These are phyloP conservation scores for Tigriopus californicus DNA, from an alignment of 2,888 invertebrate genomes.

Conservation along the genomic window DNA sequence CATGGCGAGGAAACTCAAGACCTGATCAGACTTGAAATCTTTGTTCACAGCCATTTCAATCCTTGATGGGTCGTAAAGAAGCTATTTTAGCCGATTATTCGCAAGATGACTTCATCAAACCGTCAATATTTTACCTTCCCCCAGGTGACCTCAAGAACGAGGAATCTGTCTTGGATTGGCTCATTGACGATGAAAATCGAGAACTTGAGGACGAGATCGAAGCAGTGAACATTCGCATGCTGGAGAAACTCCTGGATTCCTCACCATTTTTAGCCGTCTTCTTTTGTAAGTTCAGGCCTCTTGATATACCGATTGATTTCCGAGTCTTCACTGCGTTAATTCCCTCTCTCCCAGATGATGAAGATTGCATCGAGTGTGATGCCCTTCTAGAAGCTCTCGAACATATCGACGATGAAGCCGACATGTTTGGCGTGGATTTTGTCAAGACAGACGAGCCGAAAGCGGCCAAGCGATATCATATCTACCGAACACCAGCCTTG, in stretches of 20 bases:
- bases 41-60: no score
- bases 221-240: slow-evolving; percentile 73
- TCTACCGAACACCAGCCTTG: slow-evolving; percentile 63
- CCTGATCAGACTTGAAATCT: no score
- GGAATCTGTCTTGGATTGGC: slow-evolving; percentile 75
- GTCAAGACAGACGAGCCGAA: slow-evolving; percentile 70
- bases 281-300: slow-evolving; percentile 51
- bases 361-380: slow-evolving; percentile 65
- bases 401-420: slow-evolving; percentile 84
- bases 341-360: slow-evolving; percentile 23
- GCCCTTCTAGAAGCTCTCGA: slow-evolving; percentile 70
- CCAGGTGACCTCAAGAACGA: slow-evolving; percentile 74
- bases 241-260: slow-evolving; percentile 60
- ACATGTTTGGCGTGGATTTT: slow-evolving; percentile 54
- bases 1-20: no score
- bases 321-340: neutral
- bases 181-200: slow-evolving; percentile 77
- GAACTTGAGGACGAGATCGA: slow-evolving; percentile 86
- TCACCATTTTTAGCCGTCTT: slow-evolving; percentile 74
- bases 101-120: no score
- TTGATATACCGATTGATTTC: neutral
- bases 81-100: no score
- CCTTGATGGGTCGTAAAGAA: no score
- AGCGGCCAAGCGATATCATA: slow-evolving; percentile 58
- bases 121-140: neutral